Evolutionary conservation across 1,140 invertebrate genomes (phyloP), one percentile per base, ranked within the genome.

Genomic region (Tetragonula clypearis): DNA sequence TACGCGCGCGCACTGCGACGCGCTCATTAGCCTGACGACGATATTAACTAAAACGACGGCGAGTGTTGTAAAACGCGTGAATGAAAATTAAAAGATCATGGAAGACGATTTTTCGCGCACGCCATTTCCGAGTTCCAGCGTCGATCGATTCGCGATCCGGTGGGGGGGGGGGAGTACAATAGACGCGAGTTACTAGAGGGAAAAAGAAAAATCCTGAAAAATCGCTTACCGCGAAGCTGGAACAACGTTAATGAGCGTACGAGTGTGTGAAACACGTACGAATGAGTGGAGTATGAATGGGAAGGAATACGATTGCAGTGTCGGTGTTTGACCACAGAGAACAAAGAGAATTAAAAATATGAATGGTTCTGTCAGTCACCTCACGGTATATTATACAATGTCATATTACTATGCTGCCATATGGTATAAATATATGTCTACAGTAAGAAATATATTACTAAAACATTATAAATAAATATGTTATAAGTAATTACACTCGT

Each of bases 371-470:
- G 91, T 93, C 93, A 93, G 91, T 93, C 93, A 93, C 91, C 92
- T 92, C 92, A 94, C 91, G 6, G 88, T 93, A 93, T 93, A 94
- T 93, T 92, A 94, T 93, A 95, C 89, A 94, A 93, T 93, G 92
- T 94, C 93, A 93, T 94, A 87, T 93, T 94, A 94, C 93, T 94
- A 94, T 93, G 93, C 94, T 95, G 93, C 93, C 94, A 95, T 94
- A 93, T 89, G 92, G 93, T 95, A 95, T 94, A 94, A 94, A 95
- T 95, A 94, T 92, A 95, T 95, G 94, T 95, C 93, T 94, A 94
- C 90, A 91, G 91, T 95, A 95, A 94, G 93, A 88, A 94, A 90
- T 94, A 94, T 93, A 94, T 94, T 93, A 94, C 88, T 94, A 92
- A 93, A 92, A 92, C 90, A 94, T 94, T 93, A 93, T 89, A 93